A percentile compares a stretch with the other conserved stretches of the same genome.
phyloP scores from a whole-genome alignment of 2,888 invertebrate genomes.

The Nycteola revayana region DNA sequence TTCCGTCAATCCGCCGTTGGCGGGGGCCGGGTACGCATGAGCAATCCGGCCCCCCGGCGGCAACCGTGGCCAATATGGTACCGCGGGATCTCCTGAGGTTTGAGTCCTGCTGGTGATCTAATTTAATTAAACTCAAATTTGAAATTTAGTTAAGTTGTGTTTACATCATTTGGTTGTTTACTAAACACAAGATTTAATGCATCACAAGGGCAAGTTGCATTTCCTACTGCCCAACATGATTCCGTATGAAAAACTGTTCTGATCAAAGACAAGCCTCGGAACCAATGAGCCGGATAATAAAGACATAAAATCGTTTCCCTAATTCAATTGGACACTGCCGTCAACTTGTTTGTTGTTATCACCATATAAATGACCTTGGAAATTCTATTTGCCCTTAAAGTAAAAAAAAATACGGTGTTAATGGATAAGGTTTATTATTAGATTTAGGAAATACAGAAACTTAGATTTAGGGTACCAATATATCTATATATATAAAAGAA shows the following conservation, averaged over 20 bases:
- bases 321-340: conserved; percentile 18
- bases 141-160: too few relatives aligned
- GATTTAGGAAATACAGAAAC: background rate
- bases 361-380: conserved; percentile 8
- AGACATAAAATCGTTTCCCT: conserved; percentile 45
- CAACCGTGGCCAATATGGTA: too few relatives aligned
- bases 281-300: conserved; percentile 49
- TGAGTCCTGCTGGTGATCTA: too few relatives aligned
- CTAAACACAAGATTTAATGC: too few relatives aligned
- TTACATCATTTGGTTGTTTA: too few relatives aligned
- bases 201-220: conserved; percentile 41
- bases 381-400: conserved; percentile 5
- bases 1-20: too few relatives aligned
- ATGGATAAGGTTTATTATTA: background rate
- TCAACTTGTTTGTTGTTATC: conserved; percentile 4
- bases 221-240: conserved; percentile 43
- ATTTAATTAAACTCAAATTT: too few relatives aligned
- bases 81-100: too few relatives aligned
- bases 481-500: too few relatives aligned
- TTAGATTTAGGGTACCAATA: too few relatives aligned
- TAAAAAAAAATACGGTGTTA: conserved; percentile 1
- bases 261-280: conserved; percentile 48
- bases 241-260: conserved; percentile 50
- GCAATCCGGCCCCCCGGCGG: too few relatives aligned
- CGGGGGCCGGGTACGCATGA: too few relatives aligned